These are phyloP conservation scores for Drosophila vallismaia DNA, from an alignment of 2,888 invertebrate genomes.

Conservation along the genomic window DNA sequence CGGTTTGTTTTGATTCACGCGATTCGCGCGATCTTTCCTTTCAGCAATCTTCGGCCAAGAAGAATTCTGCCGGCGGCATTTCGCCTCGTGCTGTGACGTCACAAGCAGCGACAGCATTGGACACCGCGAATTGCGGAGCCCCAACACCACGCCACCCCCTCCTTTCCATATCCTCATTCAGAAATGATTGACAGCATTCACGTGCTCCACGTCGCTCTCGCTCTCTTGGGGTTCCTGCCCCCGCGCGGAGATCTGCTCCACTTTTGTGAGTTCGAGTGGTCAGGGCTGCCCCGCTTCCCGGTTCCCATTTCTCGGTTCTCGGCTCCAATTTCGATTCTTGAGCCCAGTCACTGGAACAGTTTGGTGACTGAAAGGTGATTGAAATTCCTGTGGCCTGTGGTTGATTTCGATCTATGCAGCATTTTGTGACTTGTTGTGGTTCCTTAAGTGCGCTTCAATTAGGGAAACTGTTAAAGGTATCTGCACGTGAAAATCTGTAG, in stretches of 20 bases:
- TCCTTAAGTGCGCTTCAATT: slow-evolving; percentile 43
- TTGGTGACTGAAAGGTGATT: slow-evolving; percentile 33
- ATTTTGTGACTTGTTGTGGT: slow-evolving; percentile 21
- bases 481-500: not conserved
- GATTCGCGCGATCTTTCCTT: slow-evolving; percentile 54
- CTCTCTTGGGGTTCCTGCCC: slow-evolving; percentile 11
- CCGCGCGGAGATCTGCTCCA: slow-evolving; percentile 14
- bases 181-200: slow-evolving; percentile 76
- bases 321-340: slow-evolving; percentile 1
- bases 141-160: slow-evolving; percentile 5
- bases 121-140: slow-evolving; percentile 56
- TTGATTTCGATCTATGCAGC: slow-evolving; percentile 33
- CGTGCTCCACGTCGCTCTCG: slow-evolving; percentile 70
- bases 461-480: slow-evolving; percentile 16
- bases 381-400: slow-evolving; percentile 40
- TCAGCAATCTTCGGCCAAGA: slow-evolving; percentile 53
- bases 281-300: not conserved
- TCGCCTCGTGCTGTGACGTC: slow-evolving; percentile 66
- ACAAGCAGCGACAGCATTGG: slow-evolving; percentile 31
- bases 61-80: slow-evolving; percentile 72
- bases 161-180: slow-evolving; percentile 26
- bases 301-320: not conserved
- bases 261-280: not conserved
- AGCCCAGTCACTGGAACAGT: slow-evolving; percentile 28
- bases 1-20: slow-evolving; percentile 78